Conservation (phyloP, 2,797 vertebrate species). For the Hyperoplus lanceolatus region DNA sequence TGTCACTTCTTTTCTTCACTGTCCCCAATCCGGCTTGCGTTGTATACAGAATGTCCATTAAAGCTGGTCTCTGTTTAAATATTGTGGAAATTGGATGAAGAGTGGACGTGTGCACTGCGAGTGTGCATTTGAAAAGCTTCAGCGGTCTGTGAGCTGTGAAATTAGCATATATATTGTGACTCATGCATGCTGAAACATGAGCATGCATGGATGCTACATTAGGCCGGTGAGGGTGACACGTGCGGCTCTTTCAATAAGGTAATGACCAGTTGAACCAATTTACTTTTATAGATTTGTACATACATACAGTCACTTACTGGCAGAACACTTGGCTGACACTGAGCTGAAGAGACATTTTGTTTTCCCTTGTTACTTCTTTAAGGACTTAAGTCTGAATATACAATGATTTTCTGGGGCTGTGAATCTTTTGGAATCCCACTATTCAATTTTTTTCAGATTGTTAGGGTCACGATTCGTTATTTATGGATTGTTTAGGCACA, state of each 20-base stretch:
- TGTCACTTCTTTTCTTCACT: constrained; percentile 43
- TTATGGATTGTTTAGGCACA: neutral
- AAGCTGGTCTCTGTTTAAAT: constrained; percentile 62
- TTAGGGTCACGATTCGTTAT: neutral
- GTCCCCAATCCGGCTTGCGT: neutral
- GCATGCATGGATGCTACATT: constrained; percentile 47
- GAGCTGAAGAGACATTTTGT: neutral
- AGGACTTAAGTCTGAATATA: neutral
- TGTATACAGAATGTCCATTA: constrained; percentile 53
- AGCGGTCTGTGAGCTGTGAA: constrained; percentile 58
- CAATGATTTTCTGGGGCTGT: neutral
- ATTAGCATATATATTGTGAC: constrained; percentile 82
- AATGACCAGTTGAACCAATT: constrained; percentile 65
- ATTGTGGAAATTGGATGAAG: constrained; percentile 41
- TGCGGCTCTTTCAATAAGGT: constrained; percentile 67
- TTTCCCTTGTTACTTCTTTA: neutral
- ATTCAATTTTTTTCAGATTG: too few relatives aligned
- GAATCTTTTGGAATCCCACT: too few relatives aligned
- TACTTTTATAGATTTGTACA: constrained; percentile 52
- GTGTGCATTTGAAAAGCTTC: constrained; percentile 50
- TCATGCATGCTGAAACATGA: constrained; percentile 41
- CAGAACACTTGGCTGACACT: neutral
- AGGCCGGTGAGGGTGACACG: constrained; percentile 49
- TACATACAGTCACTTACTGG: neutral
- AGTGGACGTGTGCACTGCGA: constrained; percentile 43